Conservation (phyloP, 2,888 invertebrate genomes). For the Spicauda simplicius region DNA sequence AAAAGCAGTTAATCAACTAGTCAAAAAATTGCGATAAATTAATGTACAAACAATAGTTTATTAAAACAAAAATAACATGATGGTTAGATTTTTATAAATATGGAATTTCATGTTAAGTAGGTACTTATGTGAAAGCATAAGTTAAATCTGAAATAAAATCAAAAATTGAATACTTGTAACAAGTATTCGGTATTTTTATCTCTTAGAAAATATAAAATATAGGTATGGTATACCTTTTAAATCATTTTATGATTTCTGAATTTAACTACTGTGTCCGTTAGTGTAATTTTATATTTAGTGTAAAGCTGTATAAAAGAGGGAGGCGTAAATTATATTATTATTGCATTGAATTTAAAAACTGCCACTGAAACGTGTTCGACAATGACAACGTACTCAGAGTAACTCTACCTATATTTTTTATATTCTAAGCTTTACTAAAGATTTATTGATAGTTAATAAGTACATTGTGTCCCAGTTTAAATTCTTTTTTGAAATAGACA, state of each 20-base stretch:
- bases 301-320: no score
- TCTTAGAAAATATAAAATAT: background rate
- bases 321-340: no score
- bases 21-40: background rate
- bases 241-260: background rate
- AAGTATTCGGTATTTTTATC: background rate
- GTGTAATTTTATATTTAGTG: background rate
- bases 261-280: background rate
- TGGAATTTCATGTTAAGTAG: no score
- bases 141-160: no score
- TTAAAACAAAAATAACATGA: background rate
- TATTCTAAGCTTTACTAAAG: background rate
- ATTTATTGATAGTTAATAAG: background rate
- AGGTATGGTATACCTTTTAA: background rate
- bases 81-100: no score
- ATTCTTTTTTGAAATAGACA: conserved; percentile 17
- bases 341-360: no score
- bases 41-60: background rate
- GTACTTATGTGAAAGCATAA: no score
- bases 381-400: no score
- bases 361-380: no score
- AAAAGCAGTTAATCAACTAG: background rate
- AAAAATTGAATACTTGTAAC: background rate
- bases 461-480: conserved; percentile 24
- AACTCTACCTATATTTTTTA: background rate